Evolutionary conservation across 2,113 vertebrate genomes (phyloP).

Genomic region (Silurus asotus): DNA sequence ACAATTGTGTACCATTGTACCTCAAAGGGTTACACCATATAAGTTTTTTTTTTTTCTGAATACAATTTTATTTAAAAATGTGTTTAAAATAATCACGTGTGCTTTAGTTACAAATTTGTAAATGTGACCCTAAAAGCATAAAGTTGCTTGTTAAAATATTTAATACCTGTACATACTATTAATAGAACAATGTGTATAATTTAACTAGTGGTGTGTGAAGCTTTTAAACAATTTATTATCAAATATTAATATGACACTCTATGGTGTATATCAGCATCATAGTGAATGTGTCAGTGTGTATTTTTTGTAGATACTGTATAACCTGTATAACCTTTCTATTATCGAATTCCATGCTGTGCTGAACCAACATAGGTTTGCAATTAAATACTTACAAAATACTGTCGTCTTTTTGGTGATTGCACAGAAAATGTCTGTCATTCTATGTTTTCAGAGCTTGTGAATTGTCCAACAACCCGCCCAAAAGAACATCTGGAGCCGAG

Average conservation of each 20-base stretch:
- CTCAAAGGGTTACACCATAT: not conserved
- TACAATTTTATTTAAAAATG: not conserved
- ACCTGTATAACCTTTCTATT: not conserved
- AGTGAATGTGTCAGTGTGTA: not conserved
- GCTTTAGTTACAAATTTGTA: not conserved
- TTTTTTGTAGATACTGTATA: not conserved
- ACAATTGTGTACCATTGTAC: not conserved
- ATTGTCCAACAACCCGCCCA: conserved; percentile 28
- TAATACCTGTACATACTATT: not conserved
- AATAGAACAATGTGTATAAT: not conserved
- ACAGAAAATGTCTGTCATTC: not conserved
- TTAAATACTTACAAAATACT: not conserved
- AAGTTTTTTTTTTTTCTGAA: not conserved
- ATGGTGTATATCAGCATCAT: not conserved
- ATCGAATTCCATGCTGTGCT: not conserved
- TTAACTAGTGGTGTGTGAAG: not conserved
- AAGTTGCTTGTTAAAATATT: not conserved
- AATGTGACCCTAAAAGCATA: not conserved
- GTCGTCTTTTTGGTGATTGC: not conserved
- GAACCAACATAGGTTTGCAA: not conserved
- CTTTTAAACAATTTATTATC: not conserved
- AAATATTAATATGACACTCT: not conserved
- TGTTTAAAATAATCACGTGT: no score
- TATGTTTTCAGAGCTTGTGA: not conserved
- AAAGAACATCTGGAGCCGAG: conserved; percentile 27